Percentiles rank a stretch among this genome's conserved stretches.
Conservation (phyloP, 1,140 invertebrate species). For the Charaxes varanes region DNA sequence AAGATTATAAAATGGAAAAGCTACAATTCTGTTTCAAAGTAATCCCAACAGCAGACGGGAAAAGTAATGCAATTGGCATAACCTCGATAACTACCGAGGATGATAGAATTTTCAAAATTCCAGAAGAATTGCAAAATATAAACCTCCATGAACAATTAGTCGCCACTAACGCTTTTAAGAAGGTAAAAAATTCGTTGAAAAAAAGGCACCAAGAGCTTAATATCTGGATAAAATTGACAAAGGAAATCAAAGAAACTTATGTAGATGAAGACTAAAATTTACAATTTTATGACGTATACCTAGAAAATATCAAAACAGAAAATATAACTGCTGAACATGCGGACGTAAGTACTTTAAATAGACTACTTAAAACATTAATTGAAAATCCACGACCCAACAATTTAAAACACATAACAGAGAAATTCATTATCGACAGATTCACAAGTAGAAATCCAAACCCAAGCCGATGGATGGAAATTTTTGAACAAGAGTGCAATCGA, state of each 20-base stretch:
- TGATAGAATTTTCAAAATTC: conserved; percentile 19
- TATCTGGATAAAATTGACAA: conserved; percentile 24
- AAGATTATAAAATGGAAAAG: conserved; percentile 21
- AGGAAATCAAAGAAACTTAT: conserved; percentile 21
- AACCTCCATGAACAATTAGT: conserved; percentile 19
- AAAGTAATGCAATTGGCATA: conserved; percentile 21
- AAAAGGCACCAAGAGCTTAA: conserved; percentile 19
- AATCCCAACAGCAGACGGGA: conserved; percentile 18
- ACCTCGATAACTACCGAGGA: conserved; percentile 25
- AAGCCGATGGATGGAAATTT: conserved; percentile 30
- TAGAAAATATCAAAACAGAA: conserved; percentile 23
- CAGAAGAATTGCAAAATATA: conserved; percentile 21
- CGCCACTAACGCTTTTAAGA: conserved; percentile 17
- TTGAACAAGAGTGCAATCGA: conserved; percentile 38
- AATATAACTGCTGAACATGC: not conserved
- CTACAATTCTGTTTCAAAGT: conserved; percentile 21
- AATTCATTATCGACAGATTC: conserved; percentile 31
- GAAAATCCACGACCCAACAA: conserved; percentile 19
- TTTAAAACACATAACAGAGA: conserved; percentile 29
- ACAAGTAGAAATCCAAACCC: conserved; percentile 23
- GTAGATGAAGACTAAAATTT: conserved; percentile 28
- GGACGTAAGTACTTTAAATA: conserved; percentile 16
- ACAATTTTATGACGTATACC: conserved; percentile 23
- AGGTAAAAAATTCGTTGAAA: conserved; percentile 23
- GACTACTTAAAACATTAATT: conserved; percentile 23